Conservation (phyloP, 2,888 invertebrate genomes). For the Stramonita haemastoma region DNA sequence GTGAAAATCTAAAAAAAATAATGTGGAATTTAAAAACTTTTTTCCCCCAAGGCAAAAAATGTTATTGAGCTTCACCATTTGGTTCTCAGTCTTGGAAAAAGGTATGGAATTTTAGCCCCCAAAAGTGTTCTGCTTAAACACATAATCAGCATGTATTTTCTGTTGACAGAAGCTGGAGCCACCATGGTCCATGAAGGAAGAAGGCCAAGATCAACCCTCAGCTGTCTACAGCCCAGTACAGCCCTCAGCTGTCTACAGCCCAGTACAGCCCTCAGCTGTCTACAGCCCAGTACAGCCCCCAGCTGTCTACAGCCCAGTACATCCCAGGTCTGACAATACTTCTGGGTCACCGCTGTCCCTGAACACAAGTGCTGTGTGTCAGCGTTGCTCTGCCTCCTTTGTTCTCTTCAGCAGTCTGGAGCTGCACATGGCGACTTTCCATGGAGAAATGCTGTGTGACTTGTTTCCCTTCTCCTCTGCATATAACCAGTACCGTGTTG, state of each 20-base stretch:
- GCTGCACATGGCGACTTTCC: background rate
- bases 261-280: too few relatives aligned
- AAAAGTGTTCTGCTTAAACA: too few relatives aligned
- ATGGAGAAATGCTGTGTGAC: background rate
- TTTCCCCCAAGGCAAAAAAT: too few relatives aligned
- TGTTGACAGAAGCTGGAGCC: background rate
- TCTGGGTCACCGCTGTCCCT: background rate
- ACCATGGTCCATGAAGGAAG: background rate
- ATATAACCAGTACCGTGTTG: background rate
- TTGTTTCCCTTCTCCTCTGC: background rate
- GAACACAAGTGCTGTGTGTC: background rate
- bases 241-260: background rate
- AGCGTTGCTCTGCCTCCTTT: background rate
- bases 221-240: background rate
- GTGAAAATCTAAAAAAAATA: too few relatives aligned
- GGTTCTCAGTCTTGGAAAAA: too few relatives aligned
- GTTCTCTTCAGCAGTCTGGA: slow-evolving; percentile 1
- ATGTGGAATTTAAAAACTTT: too few relatives aligned
- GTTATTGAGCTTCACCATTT: too few relatives aligned
- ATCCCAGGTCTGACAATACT: background rate
- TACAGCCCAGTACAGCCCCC: too few relatives aligned
- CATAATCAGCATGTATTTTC: background rate
- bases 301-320: too few relatives aligned
- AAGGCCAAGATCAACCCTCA: background rate
- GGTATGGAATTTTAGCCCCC: too few relatives aligned